A percentile compares a stretch with the other conserved stretches of the same genome.
Evolutionary conservation across 2,888 invertebrate genomes (phyloP).

Genomic region (Cylindroiulus punctatus): DNA sequence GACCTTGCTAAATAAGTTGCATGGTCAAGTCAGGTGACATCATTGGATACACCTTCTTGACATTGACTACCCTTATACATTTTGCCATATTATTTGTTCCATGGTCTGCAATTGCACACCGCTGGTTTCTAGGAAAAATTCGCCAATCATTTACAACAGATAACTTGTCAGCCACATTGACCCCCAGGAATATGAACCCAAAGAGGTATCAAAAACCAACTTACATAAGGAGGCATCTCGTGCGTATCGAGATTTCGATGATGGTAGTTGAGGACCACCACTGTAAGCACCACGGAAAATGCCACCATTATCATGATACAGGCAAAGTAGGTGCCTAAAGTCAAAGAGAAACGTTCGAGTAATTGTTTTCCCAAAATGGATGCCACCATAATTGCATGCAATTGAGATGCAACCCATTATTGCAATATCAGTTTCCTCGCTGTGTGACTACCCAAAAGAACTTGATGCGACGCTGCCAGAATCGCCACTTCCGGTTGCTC

Average conservation of each 20-base stretch:
- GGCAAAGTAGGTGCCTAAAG: slow-evolving; percentile 95
- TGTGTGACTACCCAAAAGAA: background rate
- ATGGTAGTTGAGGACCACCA: slow-evolving; percentile 97
- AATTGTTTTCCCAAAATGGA: background rate
- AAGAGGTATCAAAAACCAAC: slow-evolving; percentile 63
- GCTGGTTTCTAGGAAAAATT: too few relatives aligned
- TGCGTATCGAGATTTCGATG: slow-evolving; percentile 96
- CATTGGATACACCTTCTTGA: too few relatives aligned
- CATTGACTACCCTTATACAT: too few relatives aligned
- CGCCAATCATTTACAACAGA: too few relatives aligned
- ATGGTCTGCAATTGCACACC: too few relatives aligned
- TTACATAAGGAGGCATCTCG: slow-evolving; percentile 96
- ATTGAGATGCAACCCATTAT: slow-evolving; percentile 4
- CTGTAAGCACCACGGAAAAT: slow-evolving; percentile 96
- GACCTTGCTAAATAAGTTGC: too few relatives aligned
- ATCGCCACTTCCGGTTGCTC: background rate
- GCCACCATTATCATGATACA: slow-evolving; percentile 99
- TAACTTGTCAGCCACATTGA: too few relatives aligned
- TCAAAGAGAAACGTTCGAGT: slow-evolving; percentile 24
- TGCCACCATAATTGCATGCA: background rate
- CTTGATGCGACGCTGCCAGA: background rate
- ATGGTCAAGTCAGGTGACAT: too few relatives aligned
- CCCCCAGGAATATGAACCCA: background rate
- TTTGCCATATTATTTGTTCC: too few relatives aligned
- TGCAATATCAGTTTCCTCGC: slow-evolving; percentile 19